Conservation (phyloP, 2,797 vertebrate species). For the Carcharodon carcharias region DNA sequence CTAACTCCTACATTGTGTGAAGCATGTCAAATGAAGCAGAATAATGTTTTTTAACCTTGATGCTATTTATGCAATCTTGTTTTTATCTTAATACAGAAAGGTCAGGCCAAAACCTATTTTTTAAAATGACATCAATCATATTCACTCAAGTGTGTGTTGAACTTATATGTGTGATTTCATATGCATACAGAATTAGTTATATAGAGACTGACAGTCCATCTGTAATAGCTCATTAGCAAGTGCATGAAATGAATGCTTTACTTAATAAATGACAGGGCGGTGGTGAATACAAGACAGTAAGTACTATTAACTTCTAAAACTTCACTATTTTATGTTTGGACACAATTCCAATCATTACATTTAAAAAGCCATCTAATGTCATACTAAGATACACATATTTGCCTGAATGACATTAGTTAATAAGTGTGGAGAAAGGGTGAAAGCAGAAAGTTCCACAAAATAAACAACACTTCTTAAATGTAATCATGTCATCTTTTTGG, state of each 20-base stretch:
- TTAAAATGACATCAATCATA: constrained; percentile 32
- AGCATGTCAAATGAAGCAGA: constrained; percentile 30
- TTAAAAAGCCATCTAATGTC: constrained; percentile 20
- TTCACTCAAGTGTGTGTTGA: constrained; percentile 31
- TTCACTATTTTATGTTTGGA: constrained; percentile 26
- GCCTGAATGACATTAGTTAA: constrained; percentile 6
- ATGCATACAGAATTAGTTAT: constrained; percentile 26
- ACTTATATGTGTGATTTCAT: constrained; percentile 34
- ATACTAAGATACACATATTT: neutral
- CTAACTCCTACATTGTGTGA: constrained; percentile 10
- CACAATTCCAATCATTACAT: constrained; percentile 20
- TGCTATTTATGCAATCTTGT: constrained; percentile 33
- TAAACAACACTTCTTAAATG: neutral
- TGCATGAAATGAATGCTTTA: constrained; percentile 32
- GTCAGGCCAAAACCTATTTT: constrained; percentile 36
- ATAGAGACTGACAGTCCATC: constrained; percentile 21
- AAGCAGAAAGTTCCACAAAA: neutral
- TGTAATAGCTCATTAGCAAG: constrained; percentile 30
- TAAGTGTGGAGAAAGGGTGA: neutral
- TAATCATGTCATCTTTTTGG: neutral
- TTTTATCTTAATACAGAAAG: constrained; percentile 27
- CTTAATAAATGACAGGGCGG: constrained; percentile 43
- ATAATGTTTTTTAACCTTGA: constrained; percentile 26
- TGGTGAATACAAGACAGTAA: constrained; percentile 48
- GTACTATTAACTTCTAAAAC: constrained; percentile 35